A percentile compares a stretch with the other conserved stretches of the same genome.
These are phyloP conservation scores for Paramormyrops kingsleyae DNA, from an alignment of 2,113 vertebrate genomes.

Conservation along the genomic window DNA sequence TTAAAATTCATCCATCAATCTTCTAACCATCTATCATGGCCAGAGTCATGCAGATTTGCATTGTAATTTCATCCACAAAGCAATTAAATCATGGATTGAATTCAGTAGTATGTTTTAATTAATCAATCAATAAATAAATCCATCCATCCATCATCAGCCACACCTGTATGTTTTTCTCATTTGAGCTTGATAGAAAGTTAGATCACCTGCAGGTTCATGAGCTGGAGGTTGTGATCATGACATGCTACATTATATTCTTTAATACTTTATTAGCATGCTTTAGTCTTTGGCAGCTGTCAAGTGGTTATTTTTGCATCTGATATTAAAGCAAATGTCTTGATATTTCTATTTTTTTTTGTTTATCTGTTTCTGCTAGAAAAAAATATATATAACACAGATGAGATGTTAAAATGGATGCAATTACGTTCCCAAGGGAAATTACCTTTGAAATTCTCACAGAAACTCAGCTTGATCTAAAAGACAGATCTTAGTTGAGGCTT, in stretches of 20 bases:
- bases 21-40: neutral
- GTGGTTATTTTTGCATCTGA: neutral
- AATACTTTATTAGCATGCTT: neutral
- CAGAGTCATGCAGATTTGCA: neutral
- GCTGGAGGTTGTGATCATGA: neutral
- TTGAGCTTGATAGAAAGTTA: conserved; percentile 21
- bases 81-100: conserved; percentile 6
- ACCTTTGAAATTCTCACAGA: neutral
- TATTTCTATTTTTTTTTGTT: neutral
- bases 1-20: neutral
- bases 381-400: neutral
- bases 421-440: neutral
- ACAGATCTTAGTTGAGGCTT: neutral
- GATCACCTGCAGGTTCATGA: conserved; percentile 31
- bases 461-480: neutral
- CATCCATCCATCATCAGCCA: neutral
- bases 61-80: neutral
- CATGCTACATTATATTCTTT: conserved; percentile 29
- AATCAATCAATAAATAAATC: neutral
- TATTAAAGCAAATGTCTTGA: neutral
- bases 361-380: neutral
- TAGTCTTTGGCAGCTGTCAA: neutral
- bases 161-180: neutral
- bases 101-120: neutral
- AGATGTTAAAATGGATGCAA: neutral